Base-by-base conservation (phyloP, 2,113 vertebrate genomes). In the Scortum barcoo region DNA sequence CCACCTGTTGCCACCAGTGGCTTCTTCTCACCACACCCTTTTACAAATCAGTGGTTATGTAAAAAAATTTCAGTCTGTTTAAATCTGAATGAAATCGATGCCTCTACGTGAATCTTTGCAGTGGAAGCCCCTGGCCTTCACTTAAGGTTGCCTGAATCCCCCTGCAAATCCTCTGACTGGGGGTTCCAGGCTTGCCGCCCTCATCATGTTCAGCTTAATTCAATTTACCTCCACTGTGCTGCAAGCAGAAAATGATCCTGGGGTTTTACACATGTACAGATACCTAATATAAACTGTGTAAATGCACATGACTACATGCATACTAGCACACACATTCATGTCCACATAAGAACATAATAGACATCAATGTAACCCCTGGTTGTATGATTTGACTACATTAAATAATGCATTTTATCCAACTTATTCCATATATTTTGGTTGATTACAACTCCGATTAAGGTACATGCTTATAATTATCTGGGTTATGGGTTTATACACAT, bases 1-100 rank as follows among this genome's bases (percentile, higher is more conserved):
- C 79, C 94, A 95, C 93, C 94, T 95, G 92, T 94, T 92, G 82
- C 91, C 83, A 87, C 90, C 78, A n/a, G 76, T 89, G 89, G 90
- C 76, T 61, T 86, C 80, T 68, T 53, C 69, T 87, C 81, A 79
- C 79, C 80, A 79, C 61, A 36, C 84, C 65, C 83, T 70, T 69
- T 61, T 30, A 26, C 9, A 22, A 48, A 50, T 8, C 10, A 28
- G 3, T 10, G 3, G 16, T 63, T 36, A 16, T 36, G 24, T 53
- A 71, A 54, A 48, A 54, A 1, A 6, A 0, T 5, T 53, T 33
- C 20, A 22, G 19, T 50, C 12, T 57, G 22, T 81, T 67, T 40
- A 56, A 72, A 62, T 76, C 53, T 68, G 20, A 69, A 33, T 69
- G 3, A 42, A 81, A 69, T 38, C 0, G 5, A 26, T 24, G 20